Evolutionary conservation across 1,140 invertebrate genomes (phyloP), one percentile per base, ranked within the genome.

Genomic region (Microplitis mediator): DNA sequence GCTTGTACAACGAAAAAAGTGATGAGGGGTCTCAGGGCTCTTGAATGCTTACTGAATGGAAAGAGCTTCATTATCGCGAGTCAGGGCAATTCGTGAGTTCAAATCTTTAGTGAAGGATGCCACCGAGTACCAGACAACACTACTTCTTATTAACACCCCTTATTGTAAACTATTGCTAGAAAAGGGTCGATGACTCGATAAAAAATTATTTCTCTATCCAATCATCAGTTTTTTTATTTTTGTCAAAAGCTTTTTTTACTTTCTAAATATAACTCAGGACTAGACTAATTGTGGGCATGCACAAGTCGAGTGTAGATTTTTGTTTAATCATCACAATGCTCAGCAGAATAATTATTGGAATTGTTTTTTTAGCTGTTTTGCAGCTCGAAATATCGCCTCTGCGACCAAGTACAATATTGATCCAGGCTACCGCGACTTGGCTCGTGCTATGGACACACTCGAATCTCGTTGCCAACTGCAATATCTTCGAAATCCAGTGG

Each of bases 401-500:
- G 62, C 32, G 62, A 62, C 60, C 23, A 23, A 32, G 68, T 50
- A 34, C 56, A 65, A 54, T 75, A 75, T 75, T 71, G 73, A 75
- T 75, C 73, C 50, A 16, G 13, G 64, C 56, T 66, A 71, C 60
- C 52, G 74, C 14, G 56, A 75, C 71, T 75, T 75, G 74, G 71
- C 74, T 75, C 74, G 71, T 70, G 66, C 68, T 66, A 50, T 54
- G 71, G 62, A 72, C 74, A 72, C 74, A 75, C 74, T 75, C 62
- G 71, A 73, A 75, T 75, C 66, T 70, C 67, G 74, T 72, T 75
- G 74, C 74, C 74, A 75, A 75, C 74, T 66, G 67, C 74, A 75
- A 75, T 72, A 72, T 75, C 74, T 72, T 75, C 67, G 70, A 75
- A 75, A 75, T 75, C 74, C 45, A 8, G 60, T 54, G 32, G 62